Base-by-base conservation (phyloP, 2,888 invertebrate species). In the Apocheima hispidaria region DNA sequence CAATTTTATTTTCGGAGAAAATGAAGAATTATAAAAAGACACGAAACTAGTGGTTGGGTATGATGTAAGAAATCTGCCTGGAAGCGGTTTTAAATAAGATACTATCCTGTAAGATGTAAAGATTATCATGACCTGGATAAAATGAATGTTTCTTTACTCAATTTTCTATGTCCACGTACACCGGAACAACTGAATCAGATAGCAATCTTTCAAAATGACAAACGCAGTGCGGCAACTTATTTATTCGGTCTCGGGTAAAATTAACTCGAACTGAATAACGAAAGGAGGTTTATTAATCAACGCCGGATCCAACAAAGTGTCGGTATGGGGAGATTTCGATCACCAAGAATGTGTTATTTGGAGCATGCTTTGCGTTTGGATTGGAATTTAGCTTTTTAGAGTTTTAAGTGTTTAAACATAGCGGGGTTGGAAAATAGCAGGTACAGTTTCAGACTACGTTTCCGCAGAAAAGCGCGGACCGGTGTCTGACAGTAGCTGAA, bases 151-250 rank as follows among this genome's bases (percentile, higher is more conserved):
- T 33, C n/a, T n/a, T 33, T 33, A 33, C n/a, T 33, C 2, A 14
- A n/a, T 33, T 12, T 33, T 33, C 50, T 57, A 35, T 44, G 38
- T 23, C 54, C 44, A 57, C 38, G 60, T 66, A 61, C 60, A 56
- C 75, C 79, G 82, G 83, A 86, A 81, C 82, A 82, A 83, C 81
- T 82, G 84, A 84, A 85, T 85, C 82, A 83, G 80, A 86, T 84
- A 81, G 82, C 81, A 82, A 89, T 89, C 86, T 84, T 83, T 87
- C 83, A 85, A 84, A 84, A 86, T 83, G 84, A 87, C 84, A 83
- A 84, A 88, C 84, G 78, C 79, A 78, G 68, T 69, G 69, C 75
- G 65, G 73, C 73, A 74, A 78, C 74, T 83, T 87, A 86, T 88
- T 88, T 84, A 86, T 84, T 75, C 72, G 33, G 51, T 44, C 50